Base-by-base conservation (phyloP, 2,888 invertebrate species). In the Agriopis marginaria region DNA sequence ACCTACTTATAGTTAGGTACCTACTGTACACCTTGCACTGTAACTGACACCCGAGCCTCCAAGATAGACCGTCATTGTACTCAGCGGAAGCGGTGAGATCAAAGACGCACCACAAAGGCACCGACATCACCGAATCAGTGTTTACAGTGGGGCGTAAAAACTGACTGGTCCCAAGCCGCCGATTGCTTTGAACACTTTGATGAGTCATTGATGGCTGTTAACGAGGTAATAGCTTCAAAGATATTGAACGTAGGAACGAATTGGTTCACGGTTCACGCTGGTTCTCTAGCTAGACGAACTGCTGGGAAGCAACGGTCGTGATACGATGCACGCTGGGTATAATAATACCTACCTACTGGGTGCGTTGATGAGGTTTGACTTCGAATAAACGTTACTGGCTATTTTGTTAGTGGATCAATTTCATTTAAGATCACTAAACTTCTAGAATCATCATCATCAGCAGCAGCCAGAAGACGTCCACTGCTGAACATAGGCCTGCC, bases 61-160 rank as follows among this genome's bases (percentile, higher is more conserved):
- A 71, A 82, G 86, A 87, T 86, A 87, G 86, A 80, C 80, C 80
- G 82, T 79, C 86, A 87, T 90, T 90, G 90, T 90, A 81, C 80
- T 77, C 84, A 81, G 82, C 92, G 92, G 92, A 92, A 90, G 91
- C 92, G 91, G 91, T 84, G 77, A 86, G 86, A 89, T 92, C 91
- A 92, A 93, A 93, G 87, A 71, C 70, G 53, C 65, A 72, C 74
- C 80, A 77, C 77, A 80, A 79, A 78, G 79, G 75, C 76, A 77
- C 80, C 86, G 86, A 81, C 85, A 81, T 78, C 80, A 83, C 87
- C 86, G 86, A 87, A 89, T 86, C 84, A 82, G 86, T 90, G 89
- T 89, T 89, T 89, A 89, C 89, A 84, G 82, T 78, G 77, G 79
- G 83, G 84, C 86, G 85, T 87, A 87, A 89, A 89, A 89, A 86